These are phyloP conservation scores for Myotis lucifugus DNA, from an alignment of 2,113 vertebrate genomes.

Conservation along the genomic window DNA sequence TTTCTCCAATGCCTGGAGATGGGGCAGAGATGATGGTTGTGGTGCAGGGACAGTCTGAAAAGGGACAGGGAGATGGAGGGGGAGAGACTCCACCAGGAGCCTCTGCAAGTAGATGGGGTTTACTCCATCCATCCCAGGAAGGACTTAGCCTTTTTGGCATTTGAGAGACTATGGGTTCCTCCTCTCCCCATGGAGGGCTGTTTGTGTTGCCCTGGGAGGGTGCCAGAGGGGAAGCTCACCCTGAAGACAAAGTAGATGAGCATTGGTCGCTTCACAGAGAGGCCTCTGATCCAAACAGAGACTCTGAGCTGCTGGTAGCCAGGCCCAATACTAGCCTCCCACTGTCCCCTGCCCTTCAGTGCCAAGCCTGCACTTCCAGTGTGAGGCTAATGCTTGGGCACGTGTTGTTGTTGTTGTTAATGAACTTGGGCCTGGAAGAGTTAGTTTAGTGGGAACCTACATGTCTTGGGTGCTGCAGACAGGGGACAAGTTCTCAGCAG, in stretches of 20 bases:
- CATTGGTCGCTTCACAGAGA: too few relatives aligned
- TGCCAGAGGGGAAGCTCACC: background rate
- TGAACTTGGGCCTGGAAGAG: background rate
- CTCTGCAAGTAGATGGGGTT: background rate
- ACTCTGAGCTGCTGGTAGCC: accelerated
- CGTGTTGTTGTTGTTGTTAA: background rate
- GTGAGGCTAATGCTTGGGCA: too few relatives aligned
- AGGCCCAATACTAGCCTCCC: background rate
- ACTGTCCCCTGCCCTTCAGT: accelerated
- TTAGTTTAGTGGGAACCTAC: background rate
- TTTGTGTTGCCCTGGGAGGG: too few relatives aligned
- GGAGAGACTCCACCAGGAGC: too few relatives aligned
- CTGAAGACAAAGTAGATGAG: background rate
- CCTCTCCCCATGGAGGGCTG: background rate
- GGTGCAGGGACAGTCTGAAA: too few relatives aligned
- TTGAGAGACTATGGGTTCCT: too few relatives aligned
- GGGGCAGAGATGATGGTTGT: too few relatives aligned
- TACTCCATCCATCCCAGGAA: background rate
- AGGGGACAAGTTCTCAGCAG: background rate
- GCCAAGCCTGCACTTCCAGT: background rate
- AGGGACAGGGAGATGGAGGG: too few relatives aligned
- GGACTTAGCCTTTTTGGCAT: background rate
- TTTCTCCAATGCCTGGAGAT: too few relatives aligned
- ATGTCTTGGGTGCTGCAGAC: background rate
- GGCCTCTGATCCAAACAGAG: background rate